These are phyloP conservation scores for Typhlomys cinereus DNA, from an alignment of 2,113 vertebrate species.

Conservation along the genomic window DNA sequence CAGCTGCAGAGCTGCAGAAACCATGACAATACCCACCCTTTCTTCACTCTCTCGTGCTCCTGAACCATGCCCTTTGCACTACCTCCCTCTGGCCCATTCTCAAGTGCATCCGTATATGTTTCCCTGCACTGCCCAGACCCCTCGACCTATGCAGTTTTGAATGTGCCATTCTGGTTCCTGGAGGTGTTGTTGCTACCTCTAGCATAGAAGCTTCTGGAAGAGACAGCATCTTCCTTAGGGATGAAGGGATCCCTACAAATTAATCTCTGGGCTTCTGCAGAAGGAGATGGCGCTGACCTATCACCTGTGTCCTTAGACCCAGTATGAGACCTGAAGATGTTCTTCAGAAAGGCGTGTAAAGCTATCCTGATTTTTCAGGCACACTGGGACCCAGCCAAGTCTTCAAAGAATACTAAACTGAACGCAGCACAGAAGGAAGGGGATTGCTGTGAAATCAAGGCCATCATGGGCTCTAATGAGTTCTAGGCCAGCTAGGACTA, in stretches of 20 bases:
- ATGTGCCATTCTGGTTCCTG: neutral
- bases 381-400: neutral
- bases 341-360: neutral
- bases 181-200: neutral
- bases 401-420: neutral
- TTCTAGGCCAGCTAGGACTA: neutral
- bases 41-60: neutral
- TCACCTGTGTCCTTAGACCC: neutral
- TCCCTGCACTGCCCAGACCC: neutral
- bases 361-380: neutral
- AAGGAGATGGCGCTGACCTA: neutral
- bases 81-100: neutral
- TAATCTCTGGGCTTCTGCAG: neutral
- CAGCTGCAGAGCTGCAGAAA: neutral
- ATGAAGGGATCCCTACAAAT: neutral
- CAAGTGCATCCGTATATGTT: neutral
- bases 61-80: too few relatives aligned
- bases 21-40: neutral
- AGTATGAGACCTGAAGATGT: fast-evolving
- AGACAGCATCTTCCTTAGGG: neutral
- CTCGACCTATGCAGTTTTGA: neutral
- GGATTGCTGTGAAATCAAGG: neutral
- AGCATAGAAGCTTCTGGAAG: neutral
- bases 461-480: too few relatives aligned
- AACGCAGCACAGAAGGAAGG: neutral